These are phyloP conservation scores for Apis florea DNA, from an alignment of 1,140 invertebrate genomes.

Conservation along the genomic window DNA sequence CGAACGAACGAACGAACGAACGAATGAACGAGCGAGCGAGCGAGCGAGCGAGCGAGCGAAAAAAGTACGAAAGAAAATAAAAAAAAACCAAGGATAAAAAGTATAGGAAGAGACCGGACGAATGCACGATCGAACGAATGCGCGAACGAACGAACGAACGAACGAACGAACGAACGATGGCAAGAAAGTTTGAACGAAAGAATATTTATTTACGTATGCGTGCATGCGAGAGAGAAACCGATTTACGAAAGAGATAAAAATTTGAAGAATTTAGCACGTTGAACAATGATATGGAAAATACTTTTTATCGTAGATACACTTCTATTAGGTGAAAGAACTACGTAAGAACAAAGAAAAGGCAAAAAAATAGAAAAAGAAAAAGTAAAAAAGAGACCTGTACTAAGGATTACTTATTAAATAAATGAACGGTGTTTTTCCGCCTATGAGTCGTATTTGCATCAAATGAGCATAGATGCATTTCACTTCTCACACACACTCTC, in stretches of 20 bases:
- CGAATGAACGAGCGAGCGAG: not conserved
- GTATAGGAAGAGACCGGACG: not conserved
- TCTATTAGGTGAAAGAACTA: slow-evolving; percentile 69
- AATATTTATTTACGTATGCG: not conserved
- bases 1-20: not conserved
- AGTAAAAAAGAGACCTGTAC: slow-evolving; percentile 75
- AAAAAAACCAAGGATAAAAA: slow-evolving; percentile 6
- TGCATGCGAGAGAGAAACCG: slow-evolving; percentile 27
- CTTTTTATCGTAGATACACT: slow-evolving; percentile 80
- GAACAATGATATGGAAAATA: slow-evolving; percentile 72
- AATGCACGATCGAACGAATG: not conserved
- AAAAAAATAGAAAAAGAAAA: slow-evolving; percentile 66
- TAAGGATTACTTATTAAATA: slow-evolving; percentile 76
- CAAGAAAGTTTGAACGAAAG: not conserved
- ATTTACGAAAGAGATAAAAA: slow-evolving; percentile 53
- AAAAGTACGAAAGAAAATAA: not conserved
- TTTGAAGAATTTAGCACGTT: slow-evolving; percentile 68
- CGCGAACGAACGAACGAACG: not conserved
- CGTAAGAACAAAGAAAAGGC: slow-evolving; percentile 52
- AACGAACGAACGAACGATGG: not conserved
- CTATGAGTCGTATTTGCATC: slow-evolving; percentile 72
- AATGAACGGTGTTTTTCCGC: slow-evolving; percentile 79
- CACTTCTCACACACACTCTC: slow-evolving; percentile 27
- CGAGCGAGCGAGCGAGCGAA: not conserved
- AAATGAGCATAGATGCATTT: slow-evolving; percentile 31